Base-by-base conservation (phyloP, 2,888 invertebrate genomes). In the Gymnocheta viridis region DNA sequence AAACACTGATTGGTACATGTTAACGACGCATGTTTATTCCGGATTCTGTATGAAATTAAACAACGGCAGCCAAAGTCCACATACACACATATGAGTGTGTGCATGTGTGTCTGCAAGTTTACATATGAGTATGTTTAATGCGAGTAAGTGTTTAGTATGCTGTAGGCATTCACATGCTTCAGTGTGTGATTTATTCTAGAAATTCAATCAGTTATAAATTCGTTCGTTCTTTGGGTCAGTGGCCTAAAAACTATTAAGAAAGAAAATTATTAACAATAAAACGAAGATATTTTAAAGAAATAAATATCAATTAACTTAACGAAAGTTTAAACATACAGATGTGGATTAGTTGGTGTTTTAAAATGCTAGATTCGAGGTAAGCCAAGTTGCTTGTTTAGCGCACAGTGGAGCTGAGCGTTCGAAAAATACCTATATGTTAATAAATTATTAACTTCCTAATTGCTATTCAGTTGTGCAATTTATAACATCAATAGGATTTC, bases 11-110 rank as follows among this genome's bases (percentile, higher is more conserved):
- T 3, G 2, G 44, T 22, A 41, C 41, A 62, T 54, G 38, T 12
- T 56, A 47, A 58, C 47, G 22, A 72, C 72, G 32, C 72, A 66
- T 76, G 64, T 29, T 66, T 64, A 17, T 49, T 29, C 24, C 27
- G 35, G 38, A 35, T 24, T 29, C 44, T 41, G 56, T 56, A 14
- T 19, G 19, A 69, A 17, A 66, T 24, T 9, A 64, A 41, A 41
- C 27, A 41, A 41, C 27, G 2, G 27, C 7, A 9, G 12, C 4
- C 2, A 14, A 51, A 10, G 1, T 7, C 12, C 12, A 47, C 19
- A 14, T 22, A n/a, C 51, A 22, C 14, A 10, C 29, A 7, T 22
- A 12, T 10, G 17, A 2, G 27, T 2, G 22, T 32, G n/a, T 19
- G 19, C 29, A 70, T 29, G 12, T 22, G 27, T 6, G n/a, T 64